Evolutionary conservation across 2,888 invertebrate genomes (phyloP).

Genomic region (Antheraea assamensis): DNA sequence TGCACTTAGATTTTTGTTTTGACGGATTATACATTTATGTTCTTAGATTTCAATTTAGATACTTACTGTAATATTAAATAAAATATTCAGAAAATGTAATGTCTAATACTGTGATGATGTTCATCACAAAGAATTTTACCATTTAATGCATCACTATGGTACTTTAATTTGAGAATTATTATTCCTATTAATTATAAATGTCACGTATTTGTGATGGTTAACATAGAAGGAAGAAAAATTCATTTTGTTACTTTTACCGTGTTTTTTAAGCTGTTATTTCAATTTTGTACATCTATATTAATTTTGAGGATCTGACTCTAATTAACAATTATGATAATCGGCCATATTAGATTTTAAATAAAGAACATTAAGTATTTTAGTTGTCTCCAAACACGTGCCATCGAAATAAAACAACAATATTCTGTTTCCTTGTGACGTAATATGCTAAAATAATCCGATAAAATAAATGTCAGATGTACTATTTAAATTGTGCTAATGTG

Average conservation of each 20-base stretch:
- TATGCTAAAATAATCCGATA: slow-evolving; percentile 4
- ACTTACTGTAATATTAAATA: too few species aligned
- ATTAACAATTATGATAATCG: not conserved
- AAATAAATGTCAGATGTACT: not conserved
- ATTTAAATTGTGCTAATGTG: not conserved
- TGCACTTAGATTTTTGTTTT: too few species aligned
- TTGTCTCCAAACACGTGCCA: not conserved
- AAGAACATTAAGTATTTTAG: not conserved
- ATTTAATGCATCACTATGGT: too few species aligned
- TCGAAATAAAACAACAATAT: not conserved
- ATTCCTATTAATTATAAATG: too few species aligned
- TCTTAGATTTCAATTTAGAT: too few species aligned
- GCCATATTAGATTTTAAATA: not conserved
- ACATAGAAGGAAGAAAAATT: not conserved
- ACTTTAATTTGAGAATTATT: too few species aligned
- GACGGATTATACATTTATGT: too few species aligned
- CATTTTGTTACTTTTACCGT: not conserved
- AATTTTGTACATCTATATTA: not conserved
- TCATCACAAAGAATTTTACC: too few species aligned
- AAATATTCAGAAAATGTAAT: too few species aligned
- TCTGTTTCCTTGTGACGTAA: not conserved
- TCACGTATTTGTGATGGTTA: too few species aligned
- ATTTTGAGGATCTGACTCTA: not conserved
- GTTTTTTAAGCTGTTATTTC: not conserved
- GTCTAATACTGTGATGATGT: too few species aligned